Evolutionary conservation across 2,797 vertebrate species (phyloP), one percentile per base, ranked within the genome.

Genomic region (Chromis chromis): DNA sequence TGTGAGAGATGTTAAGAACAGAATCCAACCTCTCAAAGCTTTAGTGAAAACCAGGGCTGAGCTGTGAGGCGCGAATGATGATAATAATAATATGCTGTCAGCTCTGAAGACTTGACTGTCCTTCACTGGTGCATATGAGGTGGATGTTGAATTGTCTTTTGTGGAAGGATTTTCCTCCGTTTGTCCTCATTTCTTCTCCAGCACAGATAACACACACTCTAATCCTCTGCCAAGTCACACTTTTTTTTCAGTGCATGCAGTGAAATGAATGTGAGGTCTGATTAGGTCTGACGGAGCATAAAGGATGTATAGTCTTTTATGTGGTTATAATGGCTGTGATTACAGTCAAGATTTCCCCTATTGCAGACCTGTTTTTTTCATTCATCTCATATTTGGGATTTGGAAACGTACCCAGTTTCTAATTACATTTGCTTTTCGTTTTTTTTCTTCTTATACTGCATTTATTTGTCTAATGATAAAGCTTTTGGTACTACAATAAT

Each of bases 41-140:
- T 63, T 50, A 36, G 61, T 2, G 16, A 14, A 8, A 46, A 52
- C 24, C 48, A 52, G 31, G 21, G 16, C 17, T 6, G 1, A 52
- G 21, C 39, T 25, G 16, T 27, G 33, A 39, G 17, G 21, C 36
- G 25, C 50, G 50, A 28, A 42, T 42, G 44, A 65, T 65, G 39
- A 65, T 11, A 36, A 36, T 31, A 31, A 31, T 25, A 25, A 25
- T 42, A 54, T 42, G 63, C 50, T 65, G 50, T 54, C 50, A 65
- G 50, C 36, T 42, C 36, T 44, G 24, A 4, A 42, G 36, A 52
- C 48, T 31, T 25, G 13, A 52, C 48, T 52, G 48, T 64, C 31
- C 21, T 39, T 64, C 31, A 39, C 21, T 17, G 19, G 14, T 14
- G 28, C 28, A 39, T 52, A 25, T 25, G 62, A 14, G 22, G 28